These are phyloP conservation scores for Drosophila mercatorum DNA, from an alignment of 2,888 invertebrate species.

Conservation along the genomic window DNA sequence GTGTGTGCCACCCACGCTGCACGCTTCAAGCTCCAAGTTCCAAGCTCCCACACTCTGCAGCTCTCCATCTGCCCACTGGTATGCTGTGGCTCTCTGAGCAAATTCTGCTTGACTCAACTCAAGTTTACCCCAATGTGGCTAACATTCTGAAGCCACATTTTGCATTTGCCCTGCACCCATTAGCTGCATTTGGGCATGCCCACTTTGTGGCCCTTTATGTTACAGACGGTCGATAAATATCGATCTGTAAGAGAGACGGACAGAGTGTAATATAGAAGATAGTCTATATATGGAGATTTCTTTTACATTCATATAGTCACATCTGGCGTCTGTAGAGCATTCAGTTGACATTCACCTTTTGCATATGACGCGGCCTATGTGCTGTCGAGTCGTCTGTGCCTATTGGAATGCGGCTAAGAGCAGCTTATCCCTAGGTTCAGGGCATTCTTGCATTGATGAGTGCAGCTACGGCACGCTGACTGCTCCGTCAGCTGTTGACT, in stretches of 20 bases:
- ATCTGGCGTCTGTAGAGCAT: background rate
- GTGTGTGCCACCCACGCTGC: background rate
- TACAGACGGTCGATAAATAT: background rate
- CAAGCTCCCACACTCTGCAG: too few relatives aligned
- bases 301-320: too few relatives aligned
- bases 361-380: background rate
- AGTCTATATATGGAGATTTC: too few relatives aligned
- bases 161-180: background rate
- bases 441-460: background rate
- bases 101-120: conserved; percentile 23
- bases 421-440: conserved; percentile 2
- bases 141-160: conserved; percentile 8
- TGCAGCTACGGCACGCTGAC: background rate
- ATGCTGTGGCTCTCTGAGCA: background rate
- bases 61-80: too few relatives aligned
- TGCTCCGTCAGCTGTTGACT: background rate
- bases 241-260: background rate
- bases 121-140: conserved; percentile 12
- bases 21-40: too few relatives aligned
- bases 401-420: background rate
- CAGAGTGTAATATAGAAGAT: too few relatives aligned
- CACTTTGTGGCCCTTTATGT: background rate
- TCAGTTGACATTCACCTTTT: background rate
- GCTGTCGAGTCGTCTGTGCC: background rate
- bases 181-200: background rate